Evolutionary conservation across 2,888 invertebrate genomes (phyloP), one percentile per base, ranked within the genome.

Genomic region (Amphipoea oculea): DNA sequence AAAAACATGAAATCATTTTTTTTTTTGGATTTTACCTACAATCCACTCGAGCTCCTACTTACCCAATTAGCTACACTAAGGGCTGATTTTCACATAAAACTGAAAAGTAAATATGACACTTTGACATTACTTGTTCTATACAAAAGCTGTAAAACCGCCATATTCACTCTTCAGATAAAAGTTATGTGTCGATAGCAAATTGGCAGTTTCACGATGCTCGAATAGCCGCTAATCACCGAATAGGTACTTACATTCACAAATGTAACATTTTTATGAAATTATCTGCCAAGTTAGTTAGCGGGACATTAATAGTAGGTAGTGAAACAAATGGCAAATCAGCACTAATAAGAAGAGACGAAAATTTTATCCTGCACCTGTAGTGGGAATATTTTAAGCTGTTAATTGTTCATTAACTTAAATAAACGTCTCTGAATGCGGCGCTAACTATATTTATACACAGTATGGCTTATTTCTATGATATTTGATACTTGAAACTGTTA

Each of bases 401-500:
- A 45, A 72, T n/a, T 57, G 11, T 40, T 40, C 9, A 63, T 12
- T 63, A 48, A 14, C 23, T 36, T 9, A 1, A 48, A 62, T 73
- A 4, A 76, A 63, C 40, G 40, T 62, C n/a, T 51, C 51, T 54
- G 29, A 76, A 0, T 73, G n/a, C 51, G 63, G 17, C 42, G 7
- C 54, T 73, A 65, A 42, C 17, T 23, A 42, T 23, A 73, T 42
- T 17, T 4, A 54, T 20, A 7, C 12, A 40, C n/a, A 23, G 20
- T 72, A 62, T 11, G 12, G 20, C 14, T 40, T 63, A 51, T 17
- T 76, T 40, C 40, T 51, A 76, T 63, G 62, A 40, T 51, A 73
- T 60, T 75, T 51, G 48, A 74, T 11, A 60, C 74, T 60, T 40
- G 20, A 23, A 29, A 36, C n/a, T 72, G 62, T 71, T 71, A 45